Evolutionary conservation across 2,888 invertebrate species (phyloP), one percentile per base, ranked within the genome.

Genomic region (Acrobasis consociella): DNA sequence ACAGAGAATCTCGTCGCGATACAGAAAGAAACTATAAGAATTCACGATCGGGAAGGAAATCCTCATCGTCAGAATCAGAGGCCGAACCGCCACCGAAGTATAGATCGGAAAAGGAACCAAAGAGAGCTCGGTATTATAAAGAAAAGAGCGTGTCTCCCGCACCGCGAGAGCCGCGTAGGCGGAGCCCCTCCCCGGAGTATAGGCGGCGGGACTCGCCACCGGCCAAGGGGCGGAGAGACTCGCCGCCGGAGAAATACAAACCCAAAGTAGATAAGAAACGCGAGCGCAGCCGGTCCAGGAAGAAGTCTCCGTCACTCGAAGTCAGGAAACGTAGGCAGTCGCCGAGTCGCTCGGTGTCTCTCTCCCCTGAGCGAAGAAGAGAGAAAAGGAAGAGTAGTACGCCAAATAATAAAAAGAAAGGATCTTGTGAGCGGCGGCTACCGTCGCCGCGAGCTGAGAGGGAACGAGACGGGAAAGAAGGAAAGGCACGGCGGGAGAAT

Each of bases 61-160:
- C 81, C 11, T 72, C 82, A 0, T 81, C 86, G 0, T 83, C 87
- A 0, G 89, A 87, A 64, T 85, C 89, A 0, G 88, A 88, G 49
- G 50, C 74, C 0, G 88, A 88, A 66, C 72, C 72, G 5, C 73
- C 74, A 9, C 73, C 75, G 7, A 85, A 80, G 71, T 79, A 72
- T n/a, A 78, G 67, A 62, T 63, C 67, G 37, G 80, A 80, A 31
- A 85, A 78, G 65, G 65, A 62, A 62, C 64, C 69, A 9, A 83
- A 80, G 67, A 76, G 81, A 67, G 71, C 74, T 39, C 80, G 80
- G 49, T 77, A 82, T 66, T 72, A 81, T 58, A 85, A 81, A 64
- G 76, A 81, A 39, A 70, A 71, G 62, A 80, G 76, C 62, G 64
- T 64, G 17, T 77, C 77, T 11, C 75, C 77, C 1, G 64, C 63